Conservation (phyloP, 35 echinoderm and acorn worm species). For the Chiridota heheva region DNA sequence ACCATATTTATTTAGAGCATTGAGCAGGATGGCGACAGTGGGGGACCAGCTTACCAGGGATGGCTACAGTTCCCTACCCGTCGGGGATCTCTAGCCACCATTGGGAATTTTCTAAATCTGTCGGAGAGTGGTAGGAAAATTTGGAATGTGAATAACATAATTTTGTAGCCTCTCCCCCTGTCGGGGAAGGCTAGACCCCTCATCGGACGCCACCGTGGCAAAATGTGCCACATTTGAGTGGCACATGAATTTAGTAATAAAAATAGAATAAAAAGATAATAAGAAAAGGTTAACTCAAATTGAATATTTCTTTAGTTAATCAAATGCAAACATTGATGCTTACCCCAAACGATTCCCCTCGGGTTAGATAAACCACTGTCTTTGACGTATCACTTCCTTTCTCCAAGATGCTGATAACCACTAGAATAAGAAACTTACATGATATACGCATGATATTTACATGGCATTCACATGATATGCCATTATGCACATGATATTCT, state of each 20-base stretch:
- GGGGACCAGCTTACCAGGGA: no score
- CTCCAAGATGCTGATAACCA: constrained; percentile 73
- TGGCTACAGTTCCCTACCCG: no score
- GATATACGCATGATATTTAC: background rate
- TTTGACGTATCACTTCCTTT: constrained; percentile 43
- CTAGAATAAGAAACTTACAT: constrained; percentile 44
- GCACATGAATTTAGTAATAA: background rate
- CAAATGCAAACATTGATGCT: background rate
- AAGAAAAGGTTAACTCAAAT: background rate
- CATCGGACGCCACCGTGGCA: no score
- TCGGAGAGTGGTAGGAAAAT: no score
- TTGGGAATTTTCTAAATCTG: no score
- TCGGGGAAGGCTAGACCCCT: no score
- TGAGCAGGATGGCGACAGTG: no score
- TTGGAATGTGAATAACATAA: no score
- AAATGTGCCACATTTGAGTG: no score
- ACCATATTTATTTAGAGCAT: no score
- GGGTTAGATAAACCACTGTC: constrained; percentile 77
- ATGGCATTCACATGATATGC: background rate
- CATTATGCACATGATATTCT: background rate
- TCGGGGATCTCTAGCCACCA: no score
- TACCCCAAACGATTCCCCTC: constrained; percentile 90
- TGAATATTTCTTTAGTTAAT: background rate
- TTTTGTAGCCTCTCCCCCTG: no score
- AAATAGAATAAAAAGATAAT: background rate